Evolutionary conservation across 1,140 invertebrate species (phyloP).

Genomic region (Goniozus legneri): DNA sequence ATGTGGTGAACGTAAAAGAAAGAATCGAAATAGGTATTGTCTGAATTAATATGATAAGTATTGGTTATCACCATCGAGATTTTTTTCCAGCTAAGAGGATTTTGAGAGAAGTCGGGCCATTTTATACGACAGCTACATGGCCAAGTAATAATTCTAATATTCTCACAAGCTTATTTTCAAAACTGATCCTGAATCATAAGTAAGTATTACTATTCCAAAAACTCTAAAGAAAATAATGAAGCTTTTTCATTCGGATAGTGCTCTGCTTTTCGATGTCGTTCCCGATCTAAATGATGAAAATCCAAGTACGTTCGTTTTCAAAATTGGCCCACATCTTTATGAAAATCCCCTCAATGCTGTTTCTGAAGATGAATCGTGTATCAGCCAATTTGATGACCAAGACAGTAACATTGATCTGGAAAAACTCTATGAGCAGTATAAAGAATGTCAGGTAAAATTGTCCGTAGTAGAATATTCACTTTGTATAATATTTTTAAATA

Average conservation of each 20-base stretch:
- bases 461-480: no score
- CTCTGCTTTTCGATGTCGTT: constrained; percentile 32
- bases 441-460: constrained; percentile 23
- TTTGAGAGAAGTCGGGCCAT: constrained; percentile 18
- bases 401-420: constrained; percentile 18
- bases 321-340: constrained; percentile 18
- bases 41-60: constrained; percentile 1
- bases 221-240: constrained; percentile 5
- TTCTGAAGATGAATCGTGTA: constrained; percentile 17
- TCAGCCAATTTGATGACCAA: neutral
- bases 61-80: constrained; percentile 4
- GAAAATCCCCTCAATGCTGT: constrained; percentile 12
- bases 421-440: constrained; percentile 23
- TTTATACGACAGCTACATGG: constrained; percentile 15
- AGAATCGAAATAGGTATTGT: constrained; percentile 20
- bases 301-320: constrained; percentile 21
- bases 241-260: constrained; percentile 15
- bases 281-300: constrained; percentile 26
- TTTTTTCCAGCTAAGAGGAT: constrained; percentile 19
- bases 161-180: constrained; percentile 24
- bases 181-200: constrained; percentile 17
- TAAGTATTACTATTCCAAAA: constrained; percentile 3
- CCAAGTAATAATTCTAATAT: neutral
- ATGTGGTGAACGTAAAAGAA: constrained; percentile 3
- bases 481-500: no score